phyloP scores from a whole-genome alignment of 1,140 invertebrate genomes.

The Trinorchestia longiramus region DNA sequence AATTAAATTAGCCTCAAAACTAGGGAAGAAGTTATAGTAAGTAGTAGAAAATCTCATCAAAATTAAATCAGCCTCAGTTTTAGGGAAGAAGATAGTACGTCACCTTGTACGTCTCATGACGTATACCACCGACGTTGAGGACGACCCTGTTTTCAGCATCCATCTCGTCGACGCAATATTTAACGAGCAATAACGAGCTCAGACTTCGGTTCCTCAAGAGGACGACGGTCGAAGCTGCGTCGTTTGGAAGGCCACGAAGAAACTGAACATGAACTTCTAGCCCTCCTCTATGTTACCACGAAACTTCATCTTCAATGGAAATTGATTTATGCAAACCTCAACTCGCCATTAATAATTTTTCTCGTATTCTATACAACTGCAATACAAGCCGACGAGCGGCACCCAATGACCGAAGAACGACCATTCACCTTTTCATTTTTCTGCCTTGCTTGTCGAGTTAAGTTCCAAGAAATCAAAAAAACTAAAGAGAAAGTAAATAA shows the following conservation, averaged over 20 bases:
- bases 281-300: neutral
- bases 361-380: neutral
- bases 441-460: neutral
- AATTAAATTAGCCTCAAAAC: no score
- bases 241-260: neutral
- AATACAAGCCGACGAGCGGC: neutral
- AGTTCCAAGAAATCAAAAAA: neutral
- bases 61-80: no score
- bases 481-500: neutral
- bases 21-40: no score
- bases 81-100: constrained; percentile 67
- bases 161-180: constrained; percentile 72
- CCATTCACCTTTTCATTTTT: neutral
- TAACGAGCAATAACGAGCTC: neutral
- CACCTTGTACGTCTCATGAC: constrained; percentile 96
- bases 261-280: neutral
- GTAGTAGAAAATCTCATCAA: no score
- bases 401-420: neutral
- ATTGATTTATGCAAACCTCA: neutral
- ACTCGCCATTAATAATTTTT: neutral
- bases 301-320: constrained; percentile 1
- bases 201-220: neutral
- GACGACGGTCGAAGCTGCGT: neutral
- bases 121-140: constrained; percentile 96
- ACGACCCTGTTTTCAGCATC: constrained; percentile 97